phyloP scores from a whole-genome alignment of 2,113 vertebrate genomes.

The Rhegmatorhina hoffmannsi region DNA sequence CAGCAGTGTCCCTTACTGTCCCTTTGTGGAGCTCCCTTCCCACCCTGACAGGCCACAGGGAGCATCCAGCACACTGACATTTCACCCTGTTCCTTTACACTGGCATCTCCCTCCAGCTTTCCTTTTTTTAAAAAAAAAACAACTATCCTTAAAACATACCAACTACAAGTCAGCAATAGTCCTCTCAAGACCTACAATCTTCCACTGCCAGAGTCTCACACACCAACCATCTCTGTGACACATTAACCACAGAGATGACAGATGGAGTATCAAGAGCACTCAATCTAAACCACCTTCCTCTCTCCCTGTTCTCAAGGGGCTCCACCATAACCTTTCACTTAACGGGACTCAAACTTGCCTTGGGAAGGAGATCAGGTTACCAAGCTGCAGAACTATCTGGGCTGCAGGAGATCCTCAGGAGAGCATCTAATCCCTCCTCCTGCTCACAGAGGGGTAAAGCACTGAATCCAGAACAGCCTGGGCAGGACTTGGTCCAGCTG shows the following conservation, averaged over 20 bases:
- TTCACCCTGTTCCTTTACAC: neutral
- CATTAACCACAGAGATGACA: constrained; percentile 64
- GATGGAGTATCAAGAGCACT: constrained; percentile 55
- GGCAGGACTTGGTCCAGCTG: neutral
- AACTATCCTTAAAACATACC: neutral
- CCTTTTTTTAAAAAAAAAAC: neutral
- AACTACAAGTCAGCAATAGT: neutral
- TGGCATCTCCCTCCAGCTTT: neutral
- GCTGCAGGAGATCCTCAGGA: constrained; percentile 21
- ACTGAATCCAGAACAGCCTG: neutral
- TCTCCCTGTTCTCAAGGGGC: neutral
- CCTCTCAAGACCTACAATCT: constrained; percentile 10
- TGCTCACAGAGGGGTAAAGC: neutral
- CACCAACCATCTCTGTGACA: constrained; percentile 42
- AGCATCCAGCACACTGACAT: neutral
- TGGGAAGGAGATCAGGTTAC: constrained; percentile 50
- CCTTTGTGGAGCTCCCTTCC: neutral
- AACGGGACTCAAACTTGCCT: neutral
- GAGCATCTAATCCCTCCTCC: constrained; percentile 38
- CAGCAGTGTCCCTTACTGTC: neutral
- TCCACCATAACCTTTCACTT: constrained; percentile 52
- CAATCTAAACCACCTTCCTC: constrained; percentile 60
- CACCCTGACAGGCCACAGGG: neutral
- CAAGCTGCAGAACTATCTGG: neutral
- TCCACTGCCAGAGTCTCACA: neutral